phyloP scores from a whole-genome alignment of 2,113 vertebrate genomes.

The Panthera leo region DNA sequence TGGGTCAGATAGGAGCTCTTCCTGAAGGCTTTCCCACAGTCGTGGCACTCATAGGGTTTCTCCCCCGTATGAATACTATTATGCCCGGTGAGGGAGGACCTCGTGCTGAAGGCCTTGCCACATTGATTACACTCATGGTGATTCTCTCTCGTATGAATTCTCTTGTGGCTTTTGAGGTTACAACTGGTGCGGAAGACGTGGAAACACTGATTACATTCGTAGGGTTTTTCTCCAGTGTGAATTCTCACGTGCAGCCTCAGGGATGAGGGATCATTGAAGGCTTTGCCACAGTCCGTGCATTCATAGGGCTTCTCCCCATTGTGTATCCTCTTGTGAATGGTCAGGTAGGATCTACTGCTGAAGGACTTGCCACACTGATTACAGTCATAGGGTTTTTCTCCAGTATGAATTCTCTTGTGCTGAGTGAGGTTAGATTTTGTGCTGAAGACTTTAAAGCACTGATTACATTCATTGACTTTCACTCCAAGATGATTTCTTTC shows the following conservation, averaged over 20 bases:
- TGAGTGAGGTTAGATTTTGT: constrained; percentile 76
- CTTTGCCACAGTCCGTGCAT: constrained; percentile 69
- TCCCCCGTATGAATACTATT: constrained; percentile 80
- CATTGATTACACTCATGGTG: constrained; percentile 81
- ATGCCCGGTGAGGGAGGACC: constrained; percentile 79
- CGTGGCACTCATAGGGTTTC: constrained; percentile 59
- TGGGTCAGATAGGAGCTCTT: constrained; percentile 80
- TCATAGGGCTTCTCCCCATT: constrained; percentile 72
- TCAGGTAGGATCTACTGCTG: constrained; percentile 72
- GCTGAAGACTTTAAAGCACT: constrained; percentile 79
- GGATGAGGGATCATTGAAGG: constrained; percentile 72
- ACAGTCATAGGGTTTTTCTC: constrained; percentile 80
- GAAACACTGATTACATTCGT: constrained; percentile 73
- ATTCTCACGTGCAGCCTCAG: constrained; percentile 69
- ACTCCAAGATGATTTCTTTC: constrained; percentile 58
- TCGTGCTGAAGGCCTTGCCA: constrained; percentile 79
- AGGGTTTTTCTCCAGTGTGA: constrained; percentile 79
- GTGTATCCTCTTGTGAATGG: constrained; percentile 70
- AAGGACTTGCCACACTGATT: constrained; percentile 76
- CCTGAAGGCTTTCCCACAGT: constrained; percentile 76
- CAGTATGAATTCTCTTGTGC: constrained; percentile 79
- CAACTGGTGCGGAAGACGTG: constrained; percentile 81
- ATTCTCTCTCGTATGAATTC: constrained; percentile 78
- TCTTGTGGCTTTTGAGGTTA: constrained; percentile 81
- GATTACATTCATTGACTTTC: constrained; percentile 72